phyloP scores from a whole-genome alignment of 2,888 invertebrate genomes.

The Empis stercorea region DNA sequence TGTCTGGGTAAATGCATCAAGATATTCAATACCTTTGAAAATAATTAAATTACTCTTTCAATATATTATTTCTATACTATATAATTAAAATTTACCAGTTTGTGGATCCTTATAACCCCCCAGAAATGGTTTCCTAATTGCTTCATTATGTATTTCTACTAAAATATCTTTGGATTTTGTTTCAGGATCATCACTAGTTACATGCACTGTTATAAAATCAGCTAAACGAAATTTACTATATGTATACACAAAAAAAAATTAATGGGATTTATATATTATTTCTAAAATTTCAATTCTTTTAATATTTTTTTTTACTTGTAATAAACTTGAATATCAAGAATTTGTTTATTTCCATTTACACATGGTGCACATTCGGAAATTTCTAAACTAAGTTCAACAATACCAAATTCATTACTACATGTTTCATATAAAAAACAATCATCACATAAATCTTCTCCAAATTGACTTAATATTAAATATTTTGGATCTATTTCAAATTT shows the following conservation, averaged over 20 bases:
- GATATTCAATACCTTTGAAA: conserved; percentile 46
- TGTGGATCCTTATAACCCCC: conserved; percentile 67
- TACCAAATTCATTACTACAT: conserved; percentile 28
- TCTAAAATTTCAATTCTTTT: too few species aligned
- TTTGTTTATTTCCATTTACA: conserved; percentile 9
- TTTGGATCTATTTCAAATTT: conserved; percentile 43
- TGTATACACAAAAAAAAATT: not conserved
- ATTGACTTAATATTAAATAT: conserved; percentile 39
- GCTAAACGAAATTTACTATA: conserved; percentile 36
- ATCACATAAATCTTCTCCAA: conserved; percentile 30
- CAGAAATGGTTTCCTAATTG: conserved; percentile 59
- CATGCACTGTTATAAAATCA: conserved; percentile 43
- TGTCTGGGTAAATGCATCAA: conserved; percentile 77
- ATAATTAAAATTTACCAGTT: conserved; percentile 39
- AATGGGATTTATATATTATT: too few species aligned
- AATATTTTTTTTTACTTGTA: conserved; percentile 24
- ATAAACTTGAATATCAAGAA: conserved; percentile 29
- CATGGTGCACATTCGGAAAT: conserved; percentile 8
- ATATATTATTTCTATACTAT: not conserved
- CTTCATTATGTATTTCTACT: conserved; percentile 45
- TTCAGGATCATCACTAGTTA: conserved; percentile 36
- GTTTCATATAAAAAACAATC: conserved; percentile 23
- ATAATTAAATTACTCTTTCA: too few species aligned
- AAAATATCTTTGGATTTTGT: conserved; percentile 37
- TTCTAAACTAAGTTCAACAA: conserved; percentile 26